Evolutionary conservation across 1,140 invertebrate genomes (phyloP).

Genomic region (Manduca sexta): DNA sequence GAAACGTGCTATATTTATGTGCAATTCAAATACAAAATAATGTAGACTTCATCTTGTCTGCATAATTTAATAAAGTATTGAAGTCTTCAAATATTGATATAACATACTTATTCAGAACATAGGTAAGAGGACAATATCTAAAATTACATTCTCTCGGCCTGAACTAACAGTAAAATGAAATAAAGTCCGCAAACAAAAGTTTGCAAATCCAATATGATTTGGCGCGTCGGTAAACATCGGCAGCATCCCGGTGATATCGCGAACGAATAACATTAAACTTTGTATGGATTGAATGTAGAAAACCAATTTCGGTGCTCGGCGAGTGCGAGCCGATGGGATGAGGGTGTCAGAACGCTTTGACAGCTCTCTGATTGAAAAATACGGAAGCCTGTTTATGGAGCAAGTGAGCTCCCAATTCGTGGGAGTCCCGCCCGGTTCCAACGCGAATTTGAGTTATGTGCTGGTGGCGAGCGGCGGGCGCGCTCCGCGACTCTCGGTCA

Average conservation of each 20-base stretch:
- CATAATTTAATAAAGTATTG: conserved; percentile 21
- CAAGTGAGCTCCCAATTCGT: conserved; percentile 41
- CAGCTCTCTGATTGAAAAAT: conserved; percentile 75
- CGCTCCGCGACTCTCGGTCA: too few relatives aligned
- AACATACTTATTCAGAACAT: conserved; percentile 39
- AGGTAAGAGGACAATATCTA: conserved; percentile 49
- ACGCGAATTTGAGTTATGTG: conserved; percentile 1
- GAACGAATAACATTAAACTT: conserved; percentile 74
- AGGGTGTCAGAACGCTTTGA: conserved; percentile 73
- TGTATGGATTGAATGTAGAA: conserved; percentile 74
- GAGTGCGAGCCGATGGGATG: conserved; percentile 70
- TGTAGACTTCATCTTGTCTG: background rate
- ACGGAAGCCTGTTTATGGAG: conserved; percentile 74
- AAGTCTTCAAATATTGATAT: conserved; percentile 17
- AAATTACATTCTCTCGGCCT: conserved; percentile 65
- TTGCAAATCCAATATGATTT: conserved; percentile 74
- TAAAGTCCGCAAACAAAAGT: conserved; percentile 73
- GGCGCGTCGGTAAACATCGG: conserved; percentile 72
- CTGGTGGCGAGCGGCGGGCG: too few relatives aligned
- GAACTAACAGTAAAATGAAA: conserved; percentile 71
- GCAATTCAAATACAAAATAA: background rate
- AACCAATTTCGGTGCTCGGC: conserved; percentile 73
- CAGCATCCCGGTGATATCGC: conserved; percentile 71
- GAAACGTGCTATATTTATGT: conserved; percentile 42
- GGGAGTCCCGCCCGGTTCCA: conserved; percentile 12